Percentiles rank a stretch among this genome's conserved stretches.
These are phyloP conservation scores for Drosophila nr. fundita DNA, from an alignment of 2,888 invertebrate species.

Conservation along the genomic window DNA sequence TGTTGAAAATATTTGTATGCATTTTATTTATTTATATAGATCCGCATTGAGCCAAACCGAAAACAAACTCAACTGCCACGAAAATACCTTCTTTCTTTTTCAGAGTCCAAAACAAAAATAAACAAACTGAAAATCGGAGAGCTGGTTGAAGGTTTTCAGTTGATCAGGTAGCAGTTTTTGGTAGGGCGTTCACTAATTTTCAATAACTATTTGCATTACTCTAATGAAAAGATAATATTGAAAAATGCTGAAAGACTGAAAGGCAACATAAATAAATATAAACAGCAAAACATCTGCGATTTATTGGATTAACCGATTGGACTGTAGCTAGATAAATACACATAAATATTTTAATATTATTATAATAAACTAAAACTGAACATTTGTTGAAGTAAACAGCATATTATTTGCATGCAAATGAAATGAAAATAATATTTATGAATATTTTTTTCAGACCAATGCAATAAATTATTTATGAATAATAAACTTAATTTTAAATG, in stretches of 20 bases:
- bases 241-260: slow-evolving; percentile 30
- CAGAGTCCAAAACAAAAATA: slow-evolving; percentile 1
- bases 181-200: slow-evolving; percentile 60
- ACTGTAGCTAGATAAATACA: neutral
- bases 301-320: slow-evolving; percentile 37
- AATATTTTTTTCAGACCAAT: neutral
- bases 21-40: slow-evolving; percentile 64
- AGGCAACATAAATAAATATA: slow-evolving; percentile 27
- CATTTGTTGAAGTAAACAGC: neutral
- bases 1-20: slow-evolving; percentile 62
- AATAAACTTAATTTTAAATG: neutral
- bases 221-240: slow-evolving; percentile 77
- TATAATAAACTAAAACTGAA: neutral
- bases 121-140: slow-evolving; percentile 29
- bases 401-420: neutral
- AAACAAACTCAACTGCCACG: slow-evolving; percentile 60
- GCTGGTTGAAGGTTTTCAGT: slow-evolving; percentile 10
- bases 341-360: neutral
- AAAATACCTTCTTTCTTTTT: slow-evolving; percentile 36
- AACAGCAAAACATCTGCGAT: slow-evolving; percentile 37
- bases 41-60: slow-evolving; percentile 44
- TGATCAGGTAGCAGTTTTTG: slow-evolving; percentile 47
- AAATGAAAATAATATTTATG: neutral
- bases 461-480: neutral
- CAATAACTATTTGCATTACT: slow-evolving; percentile 67